Percentiles rank a stretch among this genome's conserved stretches.
phyloP scores from a whole-genome alignment of 2,888 invertebrate genomes.

The Hipparchia sbordonii region DNA sequence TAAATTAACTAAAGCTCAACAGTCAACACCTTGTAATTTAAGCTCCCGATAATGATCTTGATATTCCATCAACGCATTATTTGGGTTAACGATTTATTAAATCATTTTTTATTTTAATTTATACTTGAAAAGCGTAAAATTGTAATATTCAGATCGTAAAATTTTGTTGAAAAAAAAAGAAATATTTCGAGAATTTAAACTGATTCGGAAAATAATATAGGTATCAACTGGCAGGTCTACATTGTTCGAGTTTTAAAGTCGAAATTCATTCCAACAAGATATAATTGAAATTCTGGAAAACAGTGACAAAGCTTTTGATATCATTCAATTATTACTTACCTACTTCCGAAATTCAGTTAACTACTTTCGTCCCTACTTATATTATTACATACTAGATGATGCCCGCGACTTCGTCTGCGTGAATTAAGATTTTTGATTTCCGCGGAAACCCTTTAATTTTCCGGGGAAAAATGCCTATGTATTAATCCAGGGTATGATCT shows the following conservation, averaged over 20 bases:
- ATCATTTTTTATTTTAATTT: constrained; percentile 9
- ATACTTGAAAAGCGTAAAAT: constrained; percentile 18
- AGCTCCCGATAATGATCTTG: constrained; percentile 32
- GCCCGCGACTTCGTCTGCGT: too few relatives aligned
- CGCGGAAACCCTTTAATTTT: too few relatives aligned
- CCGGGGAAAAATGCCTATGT: too few relatives aligned
- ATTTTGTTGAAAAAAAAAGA: neutral
- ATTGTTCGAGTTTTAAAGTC: constrained; percentile 5
- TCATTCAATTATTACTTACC: neutral
- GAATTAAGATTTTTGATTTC: too few relatives aligned
- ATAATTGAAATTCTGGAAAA: constrained; percentile 14
- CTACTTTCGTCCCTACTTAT: neutral
- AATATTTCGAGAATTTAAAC: neutral
- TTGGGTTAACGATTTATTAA: constrained; percentile 31
- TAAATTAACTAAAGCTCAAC: constrained; percentile 37
- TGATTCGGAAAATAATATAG: neutral
- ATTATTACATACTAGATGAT: too few relatives aligned
- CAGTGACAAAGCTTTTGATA: constrained; percentile 6
- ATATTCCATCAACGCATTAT: constrained; percentile 29
- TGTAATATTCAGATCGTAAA: constrained; percentile 13
- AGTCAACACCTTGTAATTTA: constrained; percentile 38
- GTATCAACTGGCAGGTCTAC: neutral
- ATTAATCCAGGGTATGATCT: too few relatives aligned
- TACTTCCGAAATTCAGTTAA: neutral
- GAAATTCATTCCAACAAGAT: neutral